Conservation (phyloP, 2,797 vertebrate species). For the Oryzias sinensis region DNA sequence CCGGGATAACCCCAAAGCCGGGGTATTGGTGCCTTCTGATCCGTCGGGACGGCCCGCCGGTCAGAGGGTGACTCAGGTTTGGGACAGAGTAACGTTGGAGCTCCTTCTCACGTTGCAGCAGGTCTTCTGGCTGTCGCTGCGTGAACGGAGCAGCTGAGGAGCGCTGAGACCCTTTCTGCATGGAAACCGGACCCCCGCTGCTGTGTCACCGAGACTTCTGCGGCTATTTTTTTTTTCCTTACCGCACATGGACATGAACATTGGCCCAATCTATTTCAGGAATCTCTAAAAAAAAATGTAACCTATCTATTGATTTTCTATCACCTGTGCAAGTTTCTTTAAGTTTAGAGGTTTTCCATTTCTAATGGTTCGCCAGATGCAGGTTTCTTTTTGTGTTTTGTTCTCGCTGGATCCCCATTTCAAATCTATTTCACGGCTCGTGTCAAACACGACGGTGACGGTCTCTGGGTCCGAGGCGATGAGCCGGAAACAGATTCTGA, state of each 20-base stretch:
- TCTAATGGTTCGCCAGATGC: too few species aligned
- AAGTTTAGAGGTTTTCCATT: too few species aligned
- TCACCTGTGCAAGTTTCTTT: too few species aligned
- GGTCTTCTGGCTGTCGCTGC: constrained; percentile 42
- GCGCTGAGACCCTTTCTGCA: constrained; percentile 37
- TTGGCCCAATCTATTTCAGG: constrained; percentile 32
- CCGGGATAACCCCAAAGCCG: constrained; percentile 26
- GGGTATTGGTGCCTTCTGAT: constrained; percentile 22
- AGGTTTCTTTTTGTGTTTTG: too few species aligned
- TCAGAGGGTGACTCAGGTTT: constrained; percentile 31
- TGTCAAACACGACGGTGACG: too few species aligned
- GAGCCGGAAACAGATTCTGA: too few species aligned
- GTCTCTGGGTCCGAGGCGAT: too few species aligned
- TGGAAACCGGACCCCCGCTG: constrained; percentile 63
- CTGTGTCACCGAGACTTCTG: constrained; percentile 68
- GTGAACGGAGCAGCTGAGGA: constrained; percentile 56
- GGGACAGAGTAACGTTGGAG: constrained; percentile 20
- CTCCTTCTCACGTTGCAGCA: constrained; percentile 52
- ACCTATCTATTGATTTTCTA: too few species aligned
- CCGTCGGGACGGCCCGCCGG: constrained; percentile 23
- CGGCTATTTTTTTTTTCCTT: not conserved
- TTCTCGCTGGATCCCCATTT: too few species aligned
- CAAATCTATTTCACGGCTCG: too few species aligned
- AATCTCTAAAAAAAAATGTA: constrained; percentile 10
- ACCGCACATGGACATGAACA: constrained; percentile 8